Base-by-base conservation (phyloP, 2,797 vertebrate species). In the Myioborus melanocephalus region DNA sequence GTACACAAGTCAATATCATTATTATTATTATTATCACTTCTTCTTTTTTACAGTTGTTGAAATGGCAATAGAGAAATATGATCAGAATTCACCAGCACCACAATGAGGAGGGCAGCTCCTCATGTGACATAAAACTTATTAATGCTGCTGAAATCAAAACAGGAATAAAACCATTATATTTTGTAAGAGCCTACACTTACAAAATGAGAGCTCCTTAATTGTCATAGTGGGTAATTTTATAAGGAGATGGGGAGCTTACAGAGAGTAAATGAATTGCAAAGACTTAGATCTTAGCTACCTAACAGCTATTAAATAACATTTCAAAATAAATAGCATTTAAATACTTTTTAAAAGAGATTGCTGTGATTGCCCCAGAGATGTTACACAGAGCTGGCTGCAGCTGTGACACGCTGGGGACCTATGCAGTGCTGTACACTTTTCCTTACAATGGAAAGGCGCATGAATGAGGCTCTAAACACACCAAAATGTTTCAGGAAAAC, bases 141-240 rank as follows among this genome's bases (percentile, higher is more conserved):
- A 93, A 79, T 87, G 47, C 6, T 66, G n/a, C 50, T 81, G 70
- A 86, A 96, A 86, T 72, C 43, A 68, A 91, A 93, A 46, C 37
- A 65, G 26, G 16, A 92, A 80, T 39, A 39, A 68, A 92, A 59
- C 44, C 46, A 72, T 77, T 85, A 32, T 65, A 39, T 77, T 90
- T 53, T 7, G 4, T 53, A 37, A 77, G 50, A 85, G 35, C 8
- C 37, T 43, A 9, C 20, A 50, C 49, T 83, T 89, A 35, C 1
- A 50, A 90, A 83, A 71, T 49, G 10, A 83, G 59, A 95, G 26
- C 61, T 78, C 35, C 32, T 80, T 93, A 94, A 83, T 87, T 94
- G 61, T 35, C 61, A 65, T 81, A 83, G 61, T 43, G 34, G 32
- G 20, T 73, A 89, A 86, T 92, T 93, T 87, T 81, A 85, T 65